Percentiles rank a stretch among this genome's conserved stretches.
Conservation (phyloP, 2,113 vertebrate genomes). For the Vulpes vulpes region DNA sequence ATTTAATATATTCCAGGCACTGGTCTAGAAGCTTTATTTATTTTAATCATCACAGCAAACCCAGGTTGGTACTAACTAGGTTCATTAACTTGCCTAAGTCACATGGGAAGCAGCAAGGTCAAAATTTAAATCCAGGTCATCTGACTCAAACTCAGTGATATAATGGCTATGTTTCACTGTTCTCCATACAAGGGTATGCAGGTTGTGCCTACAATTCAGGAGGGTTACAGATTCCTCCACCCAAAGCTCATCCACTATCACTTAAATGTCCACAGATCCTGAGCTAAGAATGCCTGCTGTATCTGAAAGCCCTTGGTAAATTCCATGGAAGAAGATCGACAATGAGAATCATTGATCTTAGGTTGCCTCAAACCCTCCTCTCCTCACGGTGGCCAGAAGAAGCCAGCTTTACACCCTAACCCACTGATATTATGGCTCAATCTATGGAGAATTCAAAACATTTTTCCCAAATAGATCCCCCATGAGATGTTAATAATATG, state of each 20-base stretch:
- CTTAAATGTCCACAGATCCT: neutral
- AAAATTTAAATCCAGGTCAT: neutral
- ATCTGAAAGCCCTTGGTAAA: neutral
- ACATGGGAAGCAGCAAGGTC: neutral
- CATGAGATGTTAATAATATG: neutral
- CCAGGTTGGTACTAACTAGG: neutral
- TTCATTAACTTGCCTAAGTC: neutral
- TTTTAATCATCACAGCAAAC: neutral
- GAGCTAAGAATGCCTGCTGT: neutral
- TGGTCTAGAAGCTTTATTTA: conserved; percentile 13
- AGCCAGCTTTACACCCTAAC: neutral
- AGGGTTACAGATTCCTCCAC: neutral
- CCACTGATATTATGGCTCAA: no score
- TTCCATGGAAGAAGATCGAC: neutral
- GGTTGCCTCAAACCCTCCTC: neutral
- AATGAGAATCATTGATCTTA: neutral
- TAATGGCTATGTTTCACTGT: no score
- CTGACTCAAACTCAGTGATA: neutral
- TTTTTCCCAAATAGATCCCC: neutral
- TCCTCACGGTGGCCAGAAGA: neutral
- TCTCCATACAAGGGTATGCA: neutral
- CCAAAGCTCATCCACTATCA: neutral
- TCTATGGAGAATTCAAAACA: neutral
- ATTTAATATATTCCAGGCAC: neutral
- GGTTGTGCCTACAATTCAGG: neutral